These are phyloP conservation scores for Odontocerum albicorne DNA, from an alignment of 2,888 invertebrate species.

Conservation along the genomic window DNA sequence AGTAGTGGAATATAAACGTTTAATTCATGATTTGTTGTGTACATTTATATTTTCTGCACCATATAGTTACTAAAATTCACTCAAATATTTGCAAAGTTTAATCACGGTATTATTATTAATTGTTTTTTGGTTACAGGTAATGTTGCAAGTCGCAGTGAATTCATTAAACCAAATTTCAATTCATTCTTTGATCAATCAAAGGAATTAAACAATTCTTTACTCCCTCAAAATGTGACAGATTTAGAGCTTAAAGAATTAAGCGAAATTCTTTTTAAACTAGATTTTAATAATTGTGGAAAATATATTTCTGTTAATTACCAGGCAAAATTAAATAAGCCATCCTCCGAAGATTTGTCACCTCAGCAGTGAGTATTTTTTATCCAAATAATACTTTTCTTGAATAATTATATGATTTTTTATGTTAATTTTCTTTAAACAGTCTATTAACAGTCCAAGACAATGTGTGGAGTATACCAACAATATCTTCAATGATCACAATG, in stretches of 20 bases:
- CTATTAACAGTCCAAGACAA: slow-evolving; percentile 65
- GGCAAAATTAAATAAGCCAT: slow-evolving; percentile 70
- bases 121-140: not conserved
- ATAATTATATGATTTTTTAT: not conserved
- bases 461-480: slow-evolving; percentile 69
- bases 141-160: not conserved
- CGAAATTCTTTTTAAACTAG: slow-evolving; percentile 71
- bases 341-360: slow-evolving; percentile 71
- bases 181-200: slow-evolving; percentile 32
- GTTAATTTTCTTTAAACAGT: slow-evolving; percentile 47
- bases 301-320: slow-evolving; percentile 71
- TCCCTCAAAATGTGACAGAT: slow-evolving; percentile 47
- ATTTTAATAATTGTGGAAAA: slow-evolving; percentile 71
- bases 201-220: not conserved
- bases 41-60: too few relatives aligned
- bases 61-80: too few relatives aligned
- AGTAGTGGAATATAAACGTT: too few relatives aligned
- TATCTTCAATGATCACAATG: slow-evolving; percentile 70
- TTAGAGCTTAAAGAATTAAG: slow-evolving; percentile 67
- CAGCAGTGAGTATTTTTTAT: slow-evolving; percentile 63
- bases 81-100: too few relatives aligned
- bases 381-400: not conserved
- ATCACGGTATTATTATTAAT: too few relatives aligned
- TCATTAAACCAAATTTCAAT: not conserved
- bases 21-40: too few relatives aligned